phyloP scores from a whole-genome alignment of 2,797 vertebrate species.

The Sylvilagus floridanus region DNA sequence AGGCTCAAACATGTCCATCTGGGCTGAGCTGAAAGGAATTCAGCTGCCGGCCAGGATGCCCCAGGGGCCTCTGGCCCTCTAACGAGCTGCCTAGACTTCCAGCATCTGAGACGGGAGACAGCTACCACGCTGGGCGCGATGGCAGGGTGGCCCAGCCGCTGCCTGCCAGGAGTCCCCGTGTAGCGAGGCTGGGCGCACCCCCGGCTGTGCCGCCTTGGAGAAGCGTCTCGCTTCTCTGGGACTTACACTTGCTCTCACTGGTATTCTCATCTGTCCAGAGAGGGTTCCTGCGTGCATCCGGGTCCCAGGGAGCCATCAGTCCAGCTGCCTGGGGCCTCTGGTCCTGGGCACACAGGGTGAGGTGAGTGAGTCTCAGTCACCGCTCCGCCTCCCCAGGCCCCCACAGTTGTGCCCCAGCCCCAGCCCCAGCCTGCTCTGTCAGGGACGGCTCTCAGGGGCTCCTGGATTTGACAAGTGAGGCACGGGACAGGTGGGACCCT shows the following conservation, averaged over 20 bases:
- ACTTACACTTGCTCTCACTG: not conserved
- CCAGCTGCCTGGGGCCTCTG: not conserved
- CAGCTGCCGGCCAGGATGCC: constrained; percentile 48
- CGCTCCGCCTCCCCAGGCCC: not conserved
- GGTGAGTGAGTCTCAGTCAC: not conserved
- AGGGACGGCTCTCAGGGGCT: not conserved
- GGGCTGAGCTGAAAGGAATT: constrained; percentile 66
- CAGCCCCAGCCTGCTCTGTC: not conserved
- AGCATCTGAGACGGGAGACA: constrained; percentile 16
- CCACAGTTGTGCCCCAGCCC: not conserved
- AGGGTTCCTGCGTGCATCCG: not conserved
- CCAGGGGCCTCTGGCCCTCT: constrained; percentile 16
- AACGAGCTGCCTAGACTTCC: constrained; percentile 28
- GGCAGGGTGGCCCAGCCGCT: not conserved
- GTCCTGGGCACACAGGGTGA: not conserved
- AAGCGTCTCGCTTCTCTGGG: not conserved
- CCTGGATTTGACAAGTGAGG: not conserved
- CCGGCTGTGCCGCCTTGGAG: not conserved
- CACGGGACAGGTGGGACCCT: not conserved
- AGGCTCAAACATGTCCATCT: constrained; percentile 49
- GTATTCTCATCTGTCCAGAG: not conserved
- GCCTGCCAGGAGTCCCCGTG: not conserved
- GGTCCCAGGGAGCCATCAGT: not conserved
- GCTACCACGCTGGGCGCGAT: not conserved
- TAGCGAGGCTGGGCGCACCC: not conserved